phyloP scores from a whole-genome alignment of 2,888 invertebrate species.

The Halictus ligatus region DNA sequence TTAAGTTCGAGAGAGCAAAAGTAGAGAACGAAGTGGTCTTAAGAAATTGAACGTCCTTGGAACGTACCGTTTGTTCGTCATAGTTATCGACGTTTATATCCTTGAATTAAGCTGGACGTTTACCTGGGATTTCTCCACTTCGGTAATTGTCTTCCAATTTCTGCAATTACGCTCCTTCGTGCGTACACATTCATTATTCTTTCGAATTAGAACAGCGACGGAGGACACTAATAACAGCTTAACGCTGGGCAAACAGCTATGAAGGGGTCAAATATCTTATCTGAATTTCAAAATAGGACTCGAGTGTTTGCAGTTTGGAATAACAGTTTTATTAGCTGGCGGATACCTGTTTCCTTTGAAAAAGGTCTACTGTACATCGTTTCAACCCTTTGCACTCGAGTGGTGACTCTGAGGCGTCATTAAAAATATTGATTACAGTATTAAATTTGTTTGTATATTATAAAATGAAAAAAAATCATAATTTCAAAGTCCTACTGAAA shows the following conservation, averaged over 20 bases:
- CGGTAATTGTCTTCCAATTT: background rate
- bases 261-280: no score
- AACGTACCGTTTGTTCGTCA: background rate
- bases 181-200: background rate
- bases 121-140: background rate
- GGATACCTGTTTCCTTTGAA: no score
- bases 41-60: constrained; percentile 16
- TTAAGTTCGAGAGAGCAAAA: constrained; percentile 19
- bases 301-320: no score
- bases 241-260: background rate
- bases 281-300: no score
- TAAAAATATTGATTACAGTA: no score
- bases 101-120: background rate
- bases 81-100: background rate
- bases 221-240: background rate
- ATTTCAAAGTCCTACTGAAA: no score
- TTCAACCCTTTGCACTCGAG: no score
- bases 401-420: no score
- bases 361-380: no score
- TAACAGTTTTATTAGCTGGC: no score
- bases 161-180: background rate
- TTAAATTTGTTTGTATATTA: no score
- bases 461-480: no score
- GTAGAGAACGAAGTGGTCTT: constrained; percentile 18
- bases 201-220: background rate